phyloP scores from a whole-genome alignment of 2,113 vertebrate species.

The Emydocephalus ijimae region DNA sequence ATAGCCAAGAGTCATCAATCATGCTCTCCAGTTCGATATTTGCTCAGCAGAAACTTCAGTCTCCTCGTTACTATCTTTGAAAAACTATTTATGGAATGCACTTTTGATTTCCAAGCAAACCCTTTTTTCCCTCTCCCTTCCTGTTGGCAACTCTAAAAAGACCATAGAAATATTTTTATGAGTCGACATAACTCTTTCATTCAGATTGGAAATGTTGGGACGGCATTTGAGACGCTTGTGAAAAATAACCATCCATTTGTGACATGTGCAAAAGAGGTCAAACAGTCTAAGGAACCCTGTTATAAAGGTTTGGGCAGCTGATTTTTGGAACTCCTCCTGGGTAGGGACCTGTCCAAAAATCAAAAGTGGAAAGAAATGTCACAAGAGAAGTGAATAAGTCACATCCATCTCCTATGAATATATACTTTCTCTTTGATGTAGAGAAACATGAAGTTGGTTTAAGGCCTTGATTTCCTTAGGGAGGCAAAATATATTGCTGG shows the following conservation, averaged over 20 bases:
- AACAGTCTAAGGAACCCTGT: neutral
- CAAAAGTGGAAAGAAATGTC: neutral
- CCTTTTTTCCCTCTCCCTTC: too few relatives aligned
- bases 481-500: accelerated
- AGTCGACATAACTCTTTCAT: neutral
- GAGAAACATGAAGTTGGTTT: too few relatives aligned
- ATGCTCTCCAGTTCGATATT: too few relatives aligned
- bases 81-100: too few relatives aligned
- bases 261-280: neutral
- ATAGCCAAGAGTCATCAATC: too few relatives aligned
- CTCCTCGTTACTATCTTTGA: too few relatives aligned
- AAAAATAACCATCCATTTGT: neutral
- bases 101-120: too few relatives aligned
- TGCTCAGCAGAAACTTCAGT: too few relatives aligned
- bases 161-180: too few relatives aligned
- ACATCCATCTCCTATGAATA: neutral
- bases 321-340: neutral
- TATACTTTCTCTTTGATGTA: neutral
- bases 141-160: too few relatives aligned
- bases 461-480: neutral
- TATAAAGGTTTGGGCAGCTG: neutral
- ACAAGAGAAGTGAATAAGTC: neutral
- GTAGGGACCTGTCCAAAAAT: neutral
- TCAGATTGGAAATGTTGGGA: neutral
- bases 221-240: neutral